Evolutionary conservation across 2,113 vertebrate species (phyloP).

Genomic region (Geothlypis trichas): DNA sequence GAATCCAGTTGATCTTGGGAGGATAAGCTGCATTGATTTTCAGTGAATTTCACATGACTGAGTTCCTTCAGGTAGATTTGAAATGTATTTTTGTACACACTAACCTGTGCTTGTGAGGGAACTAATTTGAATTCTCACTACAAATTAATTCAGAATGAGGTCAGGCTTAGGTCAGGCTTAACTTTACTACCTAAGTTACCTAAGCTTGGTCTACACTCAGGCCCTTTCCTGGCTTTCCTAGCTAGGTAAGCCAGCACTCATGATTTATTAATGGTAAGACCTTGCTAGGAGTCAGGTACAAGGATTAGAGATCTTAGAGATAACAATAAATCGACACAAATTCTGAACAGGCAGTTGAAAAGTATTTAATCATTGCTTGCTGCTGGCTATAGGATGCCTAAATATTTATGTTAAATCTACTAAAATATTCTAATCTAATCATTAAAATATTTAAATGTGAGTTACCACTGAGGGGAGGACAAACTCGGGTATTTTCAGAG

Average conservation of each 20-base stretch:
- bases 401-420: background rate
- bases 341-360: background rate
- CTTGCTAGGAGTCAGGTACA: background rate
- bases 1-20: background rate
- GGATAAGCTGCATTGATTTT: background rate
- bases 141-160: background rate
- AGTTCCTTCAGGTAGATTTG: background rate
- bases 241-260: background rate
- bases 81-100: background rate
- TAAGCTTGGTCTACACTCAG: background rate
- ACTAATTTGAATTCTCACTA: background rate
- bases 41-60: background rate
- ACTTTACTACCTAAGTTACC: background rate
- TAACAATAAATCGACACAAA: background rate
- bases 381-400: background rate
- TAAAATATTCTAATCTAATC: background rate
- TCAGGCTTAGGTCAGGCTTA: background rate
- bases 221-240: background rate
- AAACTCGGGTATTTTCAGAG: background rate
- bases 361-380: background rate
- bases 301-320: background rate
- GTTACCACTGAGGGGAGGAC: background rate
- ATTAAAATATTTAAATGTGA: background rate
- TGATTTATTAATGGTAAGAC: background rate
- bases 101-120: background rate